These are phyloP conservation scores for Gracilinanus agilis DNA, from an alignment of 2,113 vertebrate species.

Conservation along the genomic window DNA sequence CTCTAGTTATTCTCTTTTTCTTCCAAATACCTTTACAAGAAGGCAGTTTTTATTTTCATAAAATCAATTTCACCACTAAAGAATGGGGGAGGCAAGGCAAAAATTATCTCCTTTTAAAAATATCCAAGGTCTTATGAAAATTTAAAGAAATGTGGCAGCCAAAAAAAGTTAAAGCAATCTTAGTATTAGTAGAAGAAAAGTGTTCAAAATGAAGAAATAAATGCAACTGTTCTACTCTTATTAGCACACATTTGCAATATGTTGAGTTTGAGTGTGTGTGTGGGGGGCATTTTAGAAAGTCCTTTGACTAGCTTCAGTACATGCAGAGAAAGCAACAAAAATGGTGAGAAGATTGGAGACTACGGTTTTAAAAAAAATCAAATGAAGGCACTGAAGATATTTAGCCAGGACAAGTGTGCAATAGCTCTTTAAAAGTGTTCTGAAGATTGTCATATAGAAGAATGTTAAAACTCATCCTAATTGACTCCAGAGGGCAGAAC, in stretches of 20 bases:
- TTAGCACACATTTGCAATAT: not conserved
- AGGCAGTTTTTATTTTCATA: conserved; percentile 14
- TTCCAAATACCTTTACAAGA: not conserved
- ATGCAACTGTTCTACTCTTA: not conserved
- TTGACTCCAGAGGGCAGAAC: not conserved
- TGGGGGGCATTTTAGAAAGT: not conserved
- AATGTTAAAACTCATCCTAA: not conserved
- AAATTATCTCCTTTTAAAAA: conserved; percentile 44
- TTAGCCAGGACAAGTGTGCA: not conserved
- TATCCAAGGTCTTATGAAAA: conserved; percentile 72
- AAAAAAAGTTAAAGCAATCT: conserved; percentile 49
- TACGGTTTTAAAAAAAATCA: not conserved
- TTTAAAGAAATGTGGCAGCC: conserved; percentile 61
- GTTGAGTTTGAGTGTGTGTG: not conserved
- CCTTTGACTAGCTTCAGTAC: not conserved
- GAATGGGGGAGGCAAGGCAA: conserved; percentile 20
- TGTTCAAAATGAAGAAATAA: no score
- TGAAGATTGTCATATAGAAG: not conserved
- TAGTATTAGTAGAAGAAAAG: not conserved
- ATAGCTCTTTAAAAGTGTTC: not conserved
- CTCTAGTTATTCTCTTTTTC: not conserved
- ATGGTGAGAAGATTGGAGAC: not conserved
- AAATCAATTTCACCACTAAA: conserved; percentile 30
- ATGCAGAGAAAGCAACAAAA: not conserved
- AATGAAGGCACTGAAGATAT: not conserved